Evolutionary conservation across 2,888 invertebrate genomes (phyloP), one percentile per base, ranked within the genome.

Genomic region (Leptopterna dolabrata): DNA sequence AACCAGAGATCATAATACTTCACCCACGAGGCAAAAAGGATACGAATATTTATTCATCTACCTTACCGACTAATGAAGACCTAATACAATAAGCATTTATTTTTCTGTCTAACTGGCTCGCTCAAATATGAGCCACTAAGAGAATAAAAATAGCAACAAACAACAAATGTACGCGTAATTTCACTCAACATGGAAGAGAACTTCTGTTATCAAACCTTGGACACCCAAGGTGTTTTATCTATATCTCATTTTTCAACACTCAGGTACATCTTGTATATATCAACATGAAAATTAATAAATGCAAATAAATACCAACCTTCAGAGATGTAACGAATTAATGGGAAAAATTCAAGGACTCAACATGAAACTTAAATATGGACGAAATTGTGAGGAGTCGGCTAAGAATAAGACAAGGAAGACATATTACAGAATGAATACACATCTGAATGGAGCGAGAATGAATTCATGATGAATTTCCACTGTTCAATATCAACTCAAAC

Each of bases 121-220:
- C 2, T 73, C 41, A 41, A 73, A 73, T 29, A 29, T 41, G 29
- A 41, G 36, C 73, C 41, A 41, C n/a, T 73, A 73, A 41, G 41
- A 73, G 73, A 73, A 73, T 73, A 41, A 73, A 73, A 73, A 73
- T 73, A 41, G 30, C 73, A 73, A 73, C 73, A 73, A 73, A 30
- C 73, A 73, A 73, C 73, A 73, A 24, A 16, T 63, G 4, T 73
- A 73, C 9, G 73, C 73, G 73, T 30, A 73, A 73, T 19, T 63
- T 55, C 36, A 73, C 73, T 36, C 73, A 19, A 73, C 30, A 73
- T 73, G 73, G 73, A 73, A 73, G 73, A 73, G 73, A 73, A 73
- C 41, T 73, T 73, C 73, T 41, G 41, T 41, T 30, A 41, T 73
- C 73, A 13, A 36, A n/a, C 41, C 36, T 41, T 73, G 30, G 36